Conservation (phyloP, 2,113 vertebrate genomes). For the Meleagris gallopavo region DNA sequence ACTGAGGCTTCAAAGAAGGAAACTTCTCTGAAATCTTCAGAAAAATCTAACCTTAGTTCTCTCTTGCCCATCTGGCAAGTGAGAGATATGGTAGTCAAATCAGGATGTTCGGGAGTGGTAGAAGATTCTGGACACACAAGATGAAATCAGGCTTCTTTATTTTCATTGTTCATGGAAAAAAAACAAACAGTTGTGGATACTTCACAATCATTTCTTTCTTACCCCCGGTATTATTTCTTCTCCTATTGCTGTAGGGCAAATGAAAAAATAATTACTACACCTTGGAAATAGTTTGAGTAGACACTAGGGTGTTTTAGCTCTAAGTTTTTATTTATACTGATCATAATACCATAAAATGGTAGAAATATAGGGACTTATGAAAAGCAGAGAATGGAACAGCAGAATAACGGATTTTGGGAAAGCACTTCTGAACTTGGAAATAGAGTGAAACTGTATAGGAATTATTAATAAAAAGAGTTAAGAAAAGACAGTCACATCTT, state of each 20-base stretch:
- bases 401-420: neutral
- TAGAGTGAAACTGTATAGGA: neutral
- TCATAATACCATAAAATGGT: neutral
- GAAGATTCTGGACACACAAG: neutral
- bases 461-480: neutral
- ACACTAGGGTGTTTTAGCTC: neutral
- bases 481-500: neutral
- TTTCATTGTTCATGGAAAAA: neutral
- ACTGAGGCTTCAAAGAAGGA: rapidly evolving
- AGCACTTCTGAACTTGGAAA: neutral
- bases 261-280: neutral
- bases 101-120: neutral
- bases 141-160: neutral
- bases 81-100: neutral
- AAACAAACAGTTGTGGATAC: neutral
- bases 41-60: neutral
- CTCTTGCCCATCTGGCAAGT: neutral
- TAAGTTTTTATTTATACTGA: neutral
- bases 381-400: slow-evolving; percentile 6
- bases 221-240: neutral
- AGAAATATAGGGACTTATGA: neutral
- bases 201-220: neutral
- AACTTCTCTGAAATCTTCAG: neutral
- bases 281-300: neutral
- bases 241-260: neutral